phyloP scores from a whole-genome alignment of 1,140 invertebrate species.

The Cataglyphis hispanica region DNA sequence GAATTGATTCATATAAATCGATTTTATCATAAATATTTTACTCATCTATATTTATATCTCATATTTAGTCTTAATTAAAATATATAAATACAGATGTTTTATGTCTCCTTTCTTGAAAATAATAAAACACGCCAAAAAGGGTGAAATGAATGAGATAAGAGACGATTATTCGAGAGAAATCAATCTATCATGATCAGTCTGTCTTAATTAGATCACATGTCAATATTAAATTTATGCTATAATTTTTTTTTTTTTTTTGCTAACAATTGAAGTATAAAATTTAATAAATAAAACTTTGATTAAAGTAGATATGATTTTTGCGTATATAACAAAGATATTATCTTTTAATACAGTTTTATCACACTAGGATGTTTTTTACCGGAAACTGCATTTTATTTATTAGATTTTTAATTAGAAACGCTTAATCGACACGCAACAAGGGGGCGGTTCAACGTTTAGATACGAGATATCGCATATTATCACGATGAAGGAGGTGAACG shows the following conservation, averaged over 20 bases:
- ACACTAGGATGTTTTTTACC: too few species aligned
- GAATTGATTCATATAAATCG: neutral
- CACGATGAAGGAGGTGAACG: slow-evolving; percentile 9
- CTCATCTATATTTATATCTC: neutral
- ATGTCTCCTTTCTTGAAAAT: neutral
- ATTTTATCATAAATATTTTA: slow-evolving; percentile 6
- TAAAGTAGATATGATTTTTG: neutral
- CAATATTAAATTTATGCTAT: neutral
- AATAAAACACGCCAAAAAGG: neutral
- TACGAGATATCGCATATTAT: slow-evolving; percentile 16
- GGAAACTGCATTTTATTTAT: neutral
- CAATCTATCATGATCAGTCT: neutral
- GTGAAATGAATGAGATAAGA: neutral
- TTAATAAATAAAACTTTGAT: neutral
- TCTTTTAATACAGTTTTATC: too few species aligned
- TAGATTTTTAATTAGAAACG: neutral
- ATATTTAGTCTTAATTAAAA: neutral
- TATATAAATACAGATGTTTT: neutral
- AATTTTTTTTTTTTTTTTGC: neutral
- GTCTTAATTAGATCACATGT: neutral
- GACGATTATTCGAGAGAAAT: neutral
- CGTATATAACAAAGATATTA: neutral
- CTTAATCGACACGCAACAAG: neutral
- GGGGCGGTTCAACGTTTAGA: slow-evolving; percentile 14
- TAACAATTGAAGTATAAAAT: neutral